phyloP scores from a whole-genome alignment of 2,113 vertebrate species.

The Dasypus novemcinctus region DNA sequence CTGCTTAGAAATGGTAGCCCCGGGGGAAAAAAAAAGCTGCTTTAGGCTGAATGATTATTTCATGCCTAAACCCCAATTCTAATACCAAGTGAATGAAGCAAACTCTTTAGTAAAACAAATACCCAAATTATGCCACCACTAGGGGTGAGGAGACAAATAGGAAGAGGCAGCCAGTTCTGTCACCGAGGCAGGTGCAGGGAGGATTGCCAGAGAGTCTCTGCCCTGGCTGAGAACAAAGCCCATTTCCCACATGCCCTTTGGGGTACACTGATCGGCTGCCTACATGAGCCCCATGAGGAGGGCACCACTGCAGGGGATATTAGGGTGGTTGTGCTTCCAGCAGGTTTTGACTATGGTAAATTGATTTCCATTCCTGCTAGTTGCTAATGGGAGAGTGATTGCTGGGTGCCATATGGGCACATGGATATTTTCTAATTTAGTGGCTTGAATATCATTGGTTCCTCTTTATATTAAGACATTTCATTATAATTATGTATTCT shows the following conservation, averaged over 20 bases:
- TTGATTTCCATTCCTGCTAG: conserved; percentile 75
- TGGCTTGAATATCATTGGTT: conserved; percentile 67
- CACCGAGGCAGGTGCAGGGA: conserved; percentile 25
- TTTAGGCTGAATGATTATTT: conserved; percentile 60
- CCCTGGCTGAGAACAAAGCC: conserved; percentile 18
- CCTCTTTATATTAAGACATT: conserved; percentile 71
- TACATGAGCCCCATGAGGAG: conserved; percentile 17
- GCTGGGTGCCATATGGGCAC: conserved; percentile 74
- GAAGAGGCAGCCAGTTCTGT: conserved; percentile 58
- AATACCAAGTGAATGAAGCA: conserved; percentile 61
- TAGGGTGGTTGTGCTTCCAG: conserved; percentile 50
- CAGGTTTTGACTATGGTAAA: conserved; percentile 65
- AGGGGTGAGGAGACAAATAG: conserved; percentile 59
- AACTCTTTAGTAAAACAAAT: conserved; percentile 68
- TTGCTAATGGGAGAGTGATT: conserved; percentile 76
- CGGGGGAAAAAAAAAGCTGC: conserved; percentile 52
- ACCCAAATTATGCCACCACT: conserved; percentile 14
- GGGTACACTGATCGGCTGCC: conserved; percentile 5
- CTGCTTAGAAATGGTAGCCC: conserved; percentile 40
- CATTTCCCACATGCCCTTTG: background rate
- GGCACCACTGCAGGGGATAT: conserved; percentile 23
- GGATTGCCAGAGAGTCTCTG: conserved; percentile 34
- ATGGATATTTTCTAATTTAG: conserved; percentile 78
- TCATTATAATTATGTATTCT: conserved; percentile 76
- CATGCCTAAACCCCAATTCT: conserved; percentile 63